Percentiles rank a stretch among this genome's conserved stretches.
phyloP scores from a whole-genome alignment of 2,113 vertebrate genomes.

The Cebidichthys violaceus region DNA sequence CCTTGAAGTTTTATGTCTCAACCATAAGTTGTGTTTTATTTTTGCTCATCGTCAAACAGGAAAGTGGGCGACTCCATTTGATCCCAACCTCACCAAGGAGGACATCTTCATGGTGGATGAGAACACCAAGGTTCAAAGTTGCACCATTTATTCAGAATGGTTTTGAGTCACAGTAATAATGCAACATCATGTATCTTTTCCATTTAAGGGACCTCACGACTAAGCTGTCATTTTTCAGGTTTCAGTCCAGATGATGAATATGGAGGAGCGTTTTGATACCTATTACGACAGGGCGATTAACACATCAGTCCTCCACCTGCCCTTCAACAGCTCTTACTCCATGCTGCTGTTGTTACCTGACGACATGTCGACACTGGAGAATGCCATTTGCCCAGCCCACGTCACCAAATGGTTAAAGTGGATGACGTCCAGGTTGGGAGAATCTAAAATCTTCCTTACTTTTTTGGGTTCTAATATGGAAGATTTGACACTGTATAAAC shows the following conservation, averaged over 20 bases:
- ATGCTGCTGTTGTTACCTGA: conserved; percentile 82
- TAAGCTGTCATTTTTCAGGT: conserved; percentile 56
- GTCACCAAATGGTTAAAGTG: conserved; percentile 79
- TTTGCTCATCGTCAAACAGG: conserved; percentile 68
- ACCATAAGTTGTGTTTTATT: not conserved
- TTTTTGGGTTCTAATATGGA: not conserved
- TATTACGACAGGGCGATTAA: conserved; percentile 82
- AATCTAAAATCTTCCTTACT: not conserved
- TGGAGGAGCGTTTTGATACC: not conserved
- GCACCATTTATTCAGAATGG: not conserved
- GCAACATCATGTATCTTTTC: not conserved
- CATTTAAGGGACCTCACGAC: not conserved
- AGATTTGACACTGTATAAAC: not conserved
- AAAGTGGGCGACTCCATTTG: conserved; percentile 79
- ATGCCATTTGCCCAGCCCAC: conserved; percentile 47
- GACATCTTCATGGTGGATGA: conserved; percentile 71
- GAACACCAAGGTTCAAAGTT: conserved; percentile 65
- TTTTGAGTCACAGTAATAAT: not conserved
- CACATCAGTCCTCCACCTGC: conserved; percentile 83
- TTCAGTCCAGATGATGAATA: conserved; percentile 83
- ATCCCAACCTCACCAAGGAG: conserved; percentile 48
- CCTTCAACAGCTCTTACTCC: conserved; percentile 77
- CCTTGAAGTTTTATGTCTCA: not conserved
- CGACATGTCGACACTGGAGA: conserved; percentile 72
- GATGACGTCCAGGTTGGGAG: conserved; percentile 64